Evolutionary conservation across 2,888 invertebrate genomes (phyloP).

Genomic region (Agonopterix heracliana): DNA sequence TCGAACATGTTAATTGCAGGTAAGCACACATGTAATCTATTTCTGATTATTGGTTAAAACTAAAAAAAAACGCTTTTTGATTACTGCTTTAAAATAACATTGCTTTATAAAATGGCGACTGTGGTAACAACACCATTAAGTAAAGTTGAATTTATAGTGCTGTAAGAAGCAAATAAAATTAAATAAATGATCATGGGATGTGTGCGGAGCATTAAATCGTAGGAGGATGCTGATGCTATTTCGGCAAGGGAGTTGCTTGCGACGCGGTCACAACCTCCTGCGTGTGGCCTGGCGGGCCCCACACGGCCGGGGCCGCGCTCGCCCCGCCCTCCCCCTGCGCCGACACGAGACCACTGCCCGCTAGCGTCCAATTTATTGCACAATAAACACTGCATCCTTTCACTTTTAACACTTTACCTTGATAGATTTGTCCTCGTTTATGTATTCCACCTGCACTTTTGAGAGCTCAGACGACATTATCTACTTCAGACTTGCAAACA

Average conservation of each 20-base stretch:
- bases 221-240: slow-evolving; percentile 53
- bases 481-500: slow-evolving; percentile 62
- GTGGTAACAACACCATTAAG: no score
- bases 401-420: slow-evolving; percentile 63
- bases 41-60: background rate
- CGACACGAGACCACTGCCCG: slow-evolving; percentile 70
- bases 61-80: no score
- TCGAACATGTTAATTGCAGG: slow-evolving; percentile 10
- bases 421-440: slow-evolving; percentile 65
- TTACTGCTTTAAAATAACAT: no score
- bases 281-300: slow-evolving; percentile 77
- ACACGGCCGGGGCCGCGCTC: slow-evolving; percentile 72
- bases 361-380: slow-evolving; percentile 70
- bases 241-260: slow-evolving; percentile 73
- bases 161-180: no score
- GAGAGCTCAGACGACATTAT: slow-evolving; percentile 73
- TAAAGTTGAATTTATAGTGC: no score
- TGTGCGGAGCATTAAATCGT: no score
- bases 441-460: slow-evolving; percentile 69
- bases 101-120: no score
- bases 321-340: slow-evolving; percentile 76
- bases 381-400: slow-evolving; percentile 61
- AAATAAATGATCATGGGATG: no score
- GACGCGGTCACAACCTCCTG: slow-evolving; percentile 78
- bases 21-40: background rate